phyloP scores from a whole-genome alignment of 2,797 vertebrate species.

The Ctenopoma multispine region DNA sequence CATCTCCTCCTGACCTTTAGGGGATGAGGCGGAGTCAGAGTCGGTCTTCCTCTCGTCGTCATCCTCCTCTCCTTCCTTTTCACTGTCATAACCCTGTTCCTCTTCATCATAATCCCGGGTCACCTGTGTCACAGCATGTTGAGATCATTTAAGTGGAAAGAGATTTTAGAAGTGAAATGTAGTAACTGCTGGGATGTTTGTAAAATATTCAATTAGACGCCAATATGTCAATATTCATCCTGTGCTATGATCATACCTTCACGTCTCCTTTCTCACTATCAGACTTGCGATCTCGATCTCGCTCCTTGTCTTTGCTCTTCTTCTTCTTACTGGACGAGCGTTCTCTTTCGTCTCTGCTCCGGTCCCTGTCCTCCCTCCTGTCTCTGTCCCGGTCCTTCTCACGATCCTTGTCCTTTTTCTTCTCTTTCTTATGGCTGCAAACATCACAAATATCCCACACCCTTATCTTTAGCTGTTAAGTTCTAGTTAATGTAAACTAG shows the following conservation, averaged over 20 bases:
- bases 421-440: constrained; percentile 93
- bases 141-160: not conserved
- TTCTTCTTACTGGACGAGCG: constrained; percentile 94
- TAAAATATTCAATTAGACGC: too few relatives aligned
- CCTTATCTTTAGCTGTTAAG: not conserved
- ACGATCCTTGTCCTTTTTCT: constrained; percentile 98
- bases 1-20: constrained; percentile 77
- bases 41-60: constrained; percentile 92
- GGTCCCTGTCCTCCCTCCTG: constrained; percentile 87
- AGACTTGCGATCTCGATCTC: constrained; percentile 85
- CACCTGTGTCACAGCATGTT: constrained; percentile 86
- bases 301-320: constrained; percentile 95
- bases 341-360: constrained; percentile 91
- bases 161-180: not conserved
- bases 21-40: constrained; percentile 84
- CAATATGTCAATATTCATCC: not conserved
- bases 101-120: constrained; percentile 98
- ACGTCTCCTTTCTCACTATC: constrained; percentile 95
- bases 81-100: constrained; percentile 97
- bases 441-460: not conserved
- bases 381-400: constrained; percentile 93
- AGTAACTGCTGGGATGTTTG: too few relatives aligned
- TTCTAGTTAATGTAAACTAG: not conserved
- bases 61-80: constrained; percentile 92
- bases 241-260: constrained; percentile 79